A percentile compares a stretch with the other conserved stretches of the same genome.
phyloP scores from a whole-genome alignment of 1,140 invertebrate genomes.

The Macrotrachela quadricornifera region DNA sequence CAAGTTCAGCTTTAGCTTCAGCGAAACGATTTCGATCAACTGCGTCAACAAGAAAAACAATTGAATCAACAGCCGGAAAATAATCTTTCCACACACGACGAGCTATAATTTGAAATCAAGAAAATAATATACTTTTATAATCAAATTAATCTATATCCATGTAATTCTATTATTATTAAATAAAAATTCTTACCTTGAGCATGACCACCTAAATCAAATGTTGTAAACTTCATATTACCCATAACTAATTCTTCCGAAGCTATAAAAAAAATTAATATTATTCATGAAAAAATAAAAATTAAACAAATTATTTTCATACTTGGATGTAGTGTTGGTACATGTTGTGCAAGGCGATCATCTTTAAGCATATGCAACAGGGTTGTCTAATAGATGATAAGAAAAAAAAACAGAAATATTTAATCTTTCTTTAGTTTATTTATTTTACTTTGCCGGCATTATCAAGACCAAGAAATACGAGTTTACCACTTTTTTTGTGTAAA shows the following conservation, averaged over 20 bases:
- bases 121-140: neutral
- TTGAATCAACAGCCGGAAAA: conserved; percentile 95
- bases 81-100: conserved; percentile 97
- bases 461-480: conserved; percentile 83
- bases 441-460: conserved; percentile 78
- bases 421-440: neutral
- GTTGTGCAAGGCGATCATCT: conserved; percentile 93
- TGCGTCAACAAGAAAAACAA: conserved; percentile 92
- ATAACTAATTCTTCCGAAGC: conserved; percentile 92
- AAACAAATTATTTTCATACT: conserved; percentile 22
- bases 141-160: no score
- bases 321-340: conserved; percentile 93
- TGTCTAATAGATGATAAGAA: conserved; percentile 36
- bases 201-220: conserved; percentile 97
- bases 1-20: conserved; percentile 57
- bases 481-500: conserved; percentile 93
- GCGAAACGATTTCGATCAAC: conserved; percentile 64
- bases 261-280: neutral
- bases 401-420: no score
- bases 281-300: neutral
- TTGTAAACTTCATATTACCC: conserved; percentile 96
- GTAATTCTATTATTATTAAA: neutral
- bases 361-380: conserved; percentile 96
- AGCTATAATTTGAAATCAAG: conserved; percentile 30
- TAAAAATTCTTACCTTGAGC: conserved; percentile 40